Evolutionary conservation across 2,113 vertebrate genomes (phyloP).

Genomic region (Bathybates hornii): DNA sequence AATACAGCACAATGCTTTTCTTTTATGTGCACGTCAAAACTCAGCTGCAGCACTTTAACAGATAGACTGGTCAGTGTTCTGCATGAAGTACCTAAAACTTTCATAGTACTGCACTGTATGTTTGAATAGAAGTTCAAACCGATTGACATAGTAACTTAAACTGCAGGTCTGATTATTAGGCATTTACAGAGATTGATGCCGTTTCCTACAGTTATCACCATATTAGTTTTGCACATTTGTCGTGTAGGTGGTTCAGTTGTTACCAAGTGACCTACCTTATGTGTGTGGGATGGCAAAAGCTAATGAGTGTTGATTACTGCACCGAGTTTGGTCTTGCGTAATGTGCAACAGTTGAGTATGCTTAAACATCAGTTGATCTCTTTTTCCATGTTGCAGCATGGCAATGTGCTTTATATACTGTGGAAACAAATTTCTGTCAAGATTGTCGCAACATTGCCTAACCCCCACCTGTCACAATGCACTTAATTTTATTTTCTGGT

Average conservation of each 20-base stretch:
- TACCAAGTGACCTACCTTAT: not conserved
- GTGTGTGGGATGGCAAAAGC: not conserved
- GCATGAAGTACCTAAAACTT: not conserved
- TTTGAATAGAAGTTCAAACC: not conserved
- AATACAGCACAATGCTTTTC: not conserved
- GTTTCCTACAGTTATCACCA: not conserved
- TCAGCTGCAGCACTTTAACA: not conserved
- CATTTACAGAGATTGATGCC: not conserved
- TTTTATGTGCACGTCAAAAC: not conserved
- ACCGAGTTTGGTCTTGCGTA: not conserved
- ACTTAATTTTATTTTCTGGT: conserved; percentile 14
- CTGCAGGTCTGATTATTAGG: not conserved
- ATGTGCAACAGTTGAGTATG: not conserved
- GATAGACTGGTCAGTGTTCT: not conserved
- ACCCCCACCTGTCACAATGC: not conserved
- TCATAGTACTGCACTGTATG: not conserved
- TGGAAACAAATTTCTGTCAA: not conserved
- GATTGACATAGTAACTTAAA: not conserved
- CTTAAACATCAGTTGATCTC: not conserved
- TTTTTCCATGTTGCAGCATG: not conserved
- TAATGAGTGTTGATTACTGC: not conserved
- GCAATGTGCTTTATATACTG: not conserved
- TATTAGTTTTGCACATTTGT: not conserved
- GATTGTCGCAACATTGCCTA: not conserved
- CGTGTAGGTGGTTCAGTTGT: not conserved